Conservation (phyloP, 1,140 invertebrate genomes). For the Ectropis grisescens region DNA sequence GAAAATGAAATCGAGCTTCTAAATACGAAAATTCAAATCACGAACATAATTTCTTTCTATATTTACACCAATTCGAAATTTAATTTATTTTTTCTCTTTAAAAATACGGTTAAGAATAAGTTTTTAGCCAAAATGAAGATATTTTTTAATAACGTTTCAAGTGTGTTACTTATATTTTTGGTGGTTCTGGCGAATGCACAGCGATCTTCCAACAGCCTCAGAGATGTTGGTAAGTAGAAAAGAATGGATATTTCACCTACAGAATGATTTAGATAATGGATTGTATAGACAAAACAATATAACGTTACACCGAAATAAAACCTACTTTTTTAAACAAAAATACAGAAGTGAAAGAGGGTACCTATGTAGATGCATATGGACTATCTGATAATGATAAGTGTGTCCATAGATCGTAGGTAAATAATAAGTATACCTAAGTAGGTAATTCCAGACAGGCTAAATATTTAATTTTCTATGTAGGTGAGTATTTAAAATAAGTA, state of each 20-base stretch:
- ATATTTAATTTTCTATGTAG: no score
- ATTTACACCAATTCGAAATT: constrained; percentile 1
- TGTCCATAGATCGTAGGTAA: no score
- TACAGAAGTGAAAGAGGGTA: no score
- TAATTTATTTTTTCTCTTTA: constrained; percentile 13
- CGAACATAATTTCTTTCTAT: no score
- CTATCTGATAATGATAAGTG: no score
- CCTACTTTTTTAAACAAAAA: not conserved
- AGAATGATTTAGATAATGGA: no score
- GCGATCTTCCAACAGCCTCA: constrained; percentile 38
- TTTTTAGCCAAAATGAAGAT: constrained; percentile 31
- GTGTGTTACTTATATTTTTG: constrained; percentile 46
- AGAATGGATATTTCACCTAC: not conserved
- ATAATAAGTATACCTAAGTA: no score
- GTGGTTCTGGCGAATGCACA: constrained; percentile 50
- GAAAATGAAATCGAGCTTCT: constrained; percentile 51
- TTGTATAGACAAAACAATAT: constrained; percentile 2
- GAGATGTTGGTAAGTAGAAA: constrained; percentile 45
- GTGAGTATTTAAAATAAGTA: no score
- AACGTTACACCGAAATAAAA: not conserved
- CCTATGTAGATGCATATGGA: no score
- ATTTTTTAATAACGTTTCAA: constrained; percentile 36
- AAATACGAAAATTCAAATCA: constrained; percentile 35
- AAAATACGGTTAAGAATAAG: constrained; percentile 12
- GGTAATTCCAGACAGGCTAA: no score